Conservation (phyloP, 1,140 invertebrate species). For the Adoxophyes honmai region DNA sequence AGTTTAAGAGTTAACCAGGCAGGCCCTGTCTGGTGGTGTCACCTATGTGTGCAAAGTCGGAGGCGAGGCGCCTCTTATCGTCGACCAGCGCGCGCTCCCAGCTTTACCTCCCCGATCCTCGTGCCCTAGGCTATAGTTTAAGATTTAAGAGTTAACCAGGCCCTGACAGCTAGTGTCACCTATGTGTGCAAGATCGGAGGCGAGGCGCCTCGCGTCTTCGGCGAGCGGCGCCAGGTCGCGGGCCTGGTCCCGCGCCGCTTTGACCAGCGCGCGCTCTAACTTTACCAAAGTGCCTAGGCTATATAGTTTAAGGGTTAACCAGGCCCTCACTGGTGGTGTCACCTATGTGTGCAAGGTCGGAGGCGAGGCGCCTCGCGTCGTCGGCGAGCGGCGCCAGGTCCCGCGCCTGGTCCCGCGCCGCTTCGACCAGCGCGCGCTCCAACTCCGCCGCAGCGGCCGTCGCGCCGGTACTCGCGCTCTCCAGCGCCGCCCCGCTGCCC, state of each 20-base stretch:
- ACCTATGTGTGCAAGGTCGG: constrained; percentile 73
- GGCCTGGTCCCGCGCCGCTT: constrained; percentile 64
- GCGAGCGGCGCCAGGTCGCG: constrained; percentile 65
- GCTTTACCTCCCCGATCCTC: too few species aligned
- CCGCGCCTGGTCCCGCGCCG: constrained; percentile 66
- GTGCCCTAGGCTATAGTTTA: too few species aligned
- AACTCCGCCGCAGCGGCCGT: constrained; percentile 59
- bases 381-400: constrained; percentile 67
- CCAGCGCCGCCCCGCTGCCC: constrained; percentile 60
- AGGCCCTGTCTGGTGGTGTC: too few species aligned
- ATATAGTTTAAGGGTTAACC: too few species aligned
- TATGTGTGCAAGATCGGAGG: constrained; percentile 69
- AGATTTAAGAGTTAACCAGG: too few species aligned
- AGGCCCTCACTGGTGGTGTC: too few species aligned
- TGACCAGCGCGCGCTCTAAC: constrained; percentile 60
- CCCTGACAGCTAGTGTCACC: constrained; percentile 61
- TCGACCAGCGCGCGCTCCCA: too few species aligned
- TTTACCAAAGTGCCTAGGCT: constrained; percentile 55
- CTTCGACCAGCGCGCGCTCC: constrained; percentile 63
- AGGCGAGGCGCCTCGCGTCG: constrained; percentile 64
- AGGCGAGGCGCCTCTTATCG: constrained; percentile 63
- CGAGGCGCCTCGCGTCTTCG: constrained; percentile 63
- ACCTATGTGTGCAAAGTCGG: constrained; percentile 72
- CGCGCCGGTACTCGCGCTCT: constrained; percentile 64
- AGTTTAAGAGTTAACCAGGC: too few species aligned